A percentile compares a stretch with the other conserved stretches of the same genome.
Evolutionary conservation across 1,140 invertebrate species (phyloP).

Genomic region (Sycophaga agraensis): DNA sequence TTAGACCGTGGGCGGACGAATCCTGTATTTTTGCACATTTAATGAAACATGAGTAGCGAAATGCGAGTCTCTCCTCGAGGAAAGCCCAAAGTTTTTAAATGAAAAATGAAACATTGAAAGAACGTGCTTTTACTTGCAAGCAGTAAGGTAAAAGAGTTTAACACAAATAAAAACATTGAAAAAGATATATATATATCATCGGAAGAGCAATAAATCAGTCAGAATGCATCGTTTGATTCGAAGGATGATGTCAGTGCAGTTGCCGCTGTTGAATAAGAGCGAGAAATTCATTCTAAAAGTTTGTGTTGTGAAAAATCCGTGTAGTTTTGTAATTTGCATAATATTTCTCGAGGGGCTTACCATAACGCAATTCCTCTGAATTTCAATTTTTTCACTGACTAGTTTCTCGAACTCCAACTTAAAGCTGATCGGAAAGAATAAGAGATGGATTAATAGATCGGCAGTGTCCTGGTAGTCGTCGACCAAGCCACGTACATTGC

Average conservation of each 20-base stretch:
- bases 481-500: conserved; percentile 2
- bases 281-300: conserved; percentile 9
- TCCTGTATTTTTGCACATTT: too few relatives aligned
- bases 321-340: conserved; percentile 20
- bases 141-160: conserved; percentile 13
- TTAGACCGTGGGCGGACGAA: too few relatives aligned
- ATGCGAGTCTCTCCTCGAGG: too few relatives aligned
- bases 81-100: conserved; percentile 7
- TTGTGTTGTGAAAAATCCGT: conserved; percentile 15
- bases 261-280: too few relatives aligned
- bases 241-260: conserved; percentile 1
- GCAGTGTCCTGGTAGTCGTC: conserved; percentile 36
- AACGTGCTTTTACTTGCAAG: conserved; percentile 21
- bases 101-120: conserved; percentile 23
- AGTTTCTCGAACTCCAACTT: conserved; percentile 95
- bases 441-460: conserved; percentile 40
- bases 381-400: conserved; percentile 96
- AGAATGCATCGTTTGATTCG: conserved; percentile 4
- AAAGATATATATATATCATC: too few relatives aligned
- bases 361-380: conserved; percentile 98
- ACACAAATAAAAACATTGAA: conserved; percentile 8
- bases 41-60: too few relatives aligned
- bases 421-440: conserved; percentile 65
- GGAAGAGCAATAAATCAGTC: neutral
- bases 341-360: conserved; percentile 63